Evolutionary conservation across 2,888 invertebrate genomes (phyloP), one percentile per base, ranked within the genome.

Genomic region (Norana najaformis): DNA sequence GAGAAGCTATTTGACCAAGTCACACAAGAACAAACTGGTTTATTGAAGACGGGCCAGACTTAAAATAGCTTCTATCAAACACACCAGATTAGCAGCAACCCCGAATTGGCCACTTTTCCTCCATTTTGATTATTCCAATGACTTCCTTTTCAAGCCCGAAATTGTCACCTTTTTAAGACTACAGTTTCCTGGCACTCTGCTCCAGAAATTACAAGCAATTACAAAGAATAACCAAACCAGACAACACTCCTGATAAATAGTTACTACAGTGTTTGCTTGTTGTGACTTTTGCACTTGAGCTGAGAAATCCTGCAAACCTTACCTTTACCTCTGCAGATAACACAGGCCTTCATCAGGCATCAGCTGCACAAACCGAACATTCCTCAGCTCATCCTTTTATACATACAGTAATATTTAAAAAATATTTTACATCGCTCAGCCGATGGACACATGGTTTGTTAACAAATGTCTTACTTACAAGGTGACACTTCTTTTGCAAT

Each of bases 31-130:
- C 69, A 69, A 69, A 69, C 69, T 8, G 8, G 30, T 69, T 16
- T 69, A n/a, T 69, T 69, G 69, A 69, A 69, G 69, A 69, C 69
- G 69, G 69, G 69, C 69, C 69, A 69, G 69, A n/a, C 69, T 69
- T 69, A 2, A n/a, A 69, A 69, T 69, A 69, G 69, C n/a, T 69
- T 69, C n/a, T 69, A n/a, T 69, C 69, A 69, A n/a, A 69, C 69
- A 69, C 11, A n/a, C 69, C 69, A 69, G 69, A n/a, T 69, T 69
- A 69, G 69, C 69, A 69, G 69, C 69, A 69, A 69, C 1, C n/a
- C n/a, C 23, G 69, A 69, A 69, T 69, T n/a, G n/a, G 69, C 69
- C 69, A 69, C 69, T n/a, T 69, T 69, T 69, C 69, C 69, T n/a
- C 8, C 69, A 69, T 8, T 69, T 16, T 11, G 8, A 69, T 69